Evolutionary conservation across 1,140 invertebrate genomes (phyloP).

Genomic region (Zeugodacus cucurbitae): DNA sequence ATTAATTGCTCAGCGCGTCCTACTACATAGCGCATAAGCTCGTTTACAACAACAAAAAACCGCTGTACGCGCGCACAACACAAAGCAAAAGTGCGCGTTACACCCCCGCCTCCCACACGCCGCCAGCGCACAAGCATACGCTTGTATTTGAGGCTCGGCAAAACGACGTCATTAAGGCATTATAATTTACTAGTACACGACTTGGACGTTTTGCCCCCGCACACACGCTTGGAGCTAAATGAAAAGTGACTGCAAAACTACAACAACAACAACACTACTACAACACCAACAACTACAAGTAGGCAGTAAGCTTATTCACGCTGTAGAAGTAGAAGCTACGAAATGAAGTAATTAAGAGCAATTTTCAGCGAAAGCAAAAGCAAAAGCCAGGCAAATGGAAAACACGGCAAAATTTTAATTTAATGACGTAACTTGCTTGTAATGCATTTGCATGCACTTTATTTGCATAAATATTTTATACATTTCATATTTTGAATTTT

Average conservation of each 20-base stretch:
- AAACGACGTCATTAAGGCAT: conserved; percentile 33
- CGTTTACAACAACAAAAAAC: neutral
- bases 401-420: neutral
- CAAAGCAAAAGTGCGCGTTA: neutral
- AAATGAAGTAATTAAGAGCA: conserved; percentile 34
- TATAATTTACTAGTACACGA: neutral
- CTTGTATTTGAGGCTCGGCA: neutral
- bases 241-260: neutral
- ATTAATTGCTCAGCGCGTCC: conserved; percentile 26
- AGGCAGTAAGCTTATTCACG: neutral
- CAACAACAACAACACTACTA: neutral
- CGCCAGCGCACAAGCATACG: neutral
- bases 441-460: neutral
- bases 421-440: conserved; percentile 18
- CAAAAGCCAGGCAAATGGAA: neutral
- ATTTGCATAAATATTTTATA: neutral
- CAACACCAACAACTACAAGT: neutral
- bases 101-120: neutral
- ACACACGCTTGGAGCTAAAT: neutral
- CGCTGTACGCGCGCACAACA: no score
- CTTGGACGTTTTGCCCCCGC: neutral
- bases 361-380: neutral
- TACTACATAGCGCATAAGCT: neutral
- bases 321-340: neutral
- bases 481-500: neutral